Percentiles rank a stretch among this genome's conserved stretches.
These are phyloP conservation scores for Caenorhabditis brenneri DNA, from an alignment of 1,140 invertebrate species.

Conservation along the genomic window DNA sequence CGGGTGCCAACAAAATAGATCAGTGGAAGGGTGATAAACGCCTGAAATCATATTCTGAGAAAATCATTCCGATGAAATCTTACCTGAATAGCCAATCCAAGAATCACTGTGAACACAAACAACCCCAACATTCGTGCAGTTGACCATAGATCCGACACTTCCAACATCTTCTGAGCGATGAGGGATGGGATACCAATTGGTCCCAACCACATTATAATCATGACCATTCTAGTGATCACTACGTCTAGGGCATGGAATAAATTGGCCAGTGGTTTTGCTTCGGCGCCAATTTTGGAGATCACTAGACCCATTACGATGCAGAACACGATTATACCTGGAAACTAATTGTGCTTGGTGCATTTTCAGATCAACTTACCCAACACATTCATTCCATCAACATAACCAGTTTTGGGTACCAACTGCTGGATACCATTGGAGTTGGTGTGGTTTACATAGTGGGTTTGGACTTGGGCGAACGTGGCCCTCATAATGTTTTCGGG, in stretches of 20 bases:
- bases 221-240: slow-evolving; percentile 76
- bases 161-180: slow-evolving; percentile 86
- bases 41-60: slow-evolving; percentile 76
- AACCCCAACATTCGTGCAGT: slow-evolving; percentile 83
- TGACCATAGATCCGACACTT: slow-evolving; percentile 81
- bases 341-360: background rate
- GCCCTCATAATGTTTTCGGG: slow-evolving; percentile 68
- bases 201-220: slow-evolving; percentile 88
- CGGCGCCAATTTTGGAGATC: slow-evolving; percentile 71
- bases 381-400: slow-evolving; percentile 69
- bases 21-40: slow-evolving; percentile 83
- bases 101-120: slow-evolving; percentile 88
- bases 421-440: background rate
- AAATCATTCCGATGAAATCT: background rate
- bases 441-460: slow-evolving; percentile 48
- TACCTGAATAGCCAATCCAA: slow-evolving; percentile 26
- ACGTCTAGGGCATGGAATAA: slow-evolving; percentile 74
- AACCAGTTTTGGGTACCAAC: slow-evolving; percentile 24
- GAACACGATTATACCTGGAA: slow-evolving; percentile 74
- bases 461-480: slow-evolving; percentile 64
- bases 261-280: slow-evolving; percentile 72
- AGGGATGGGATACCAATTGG: slow-evolving; percentile 89
- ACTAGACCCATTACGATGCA: slow-evolving; percentile 74
- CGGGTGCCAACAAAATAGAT: slow-evolving; percentile 75
- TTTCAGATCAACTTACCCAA: slow-evolving; percentile 60